Evolutionary conservation across 1,140 invertebrate genomes (phyloP).

Genomic region (Drosophila mauritiana): DNA sequence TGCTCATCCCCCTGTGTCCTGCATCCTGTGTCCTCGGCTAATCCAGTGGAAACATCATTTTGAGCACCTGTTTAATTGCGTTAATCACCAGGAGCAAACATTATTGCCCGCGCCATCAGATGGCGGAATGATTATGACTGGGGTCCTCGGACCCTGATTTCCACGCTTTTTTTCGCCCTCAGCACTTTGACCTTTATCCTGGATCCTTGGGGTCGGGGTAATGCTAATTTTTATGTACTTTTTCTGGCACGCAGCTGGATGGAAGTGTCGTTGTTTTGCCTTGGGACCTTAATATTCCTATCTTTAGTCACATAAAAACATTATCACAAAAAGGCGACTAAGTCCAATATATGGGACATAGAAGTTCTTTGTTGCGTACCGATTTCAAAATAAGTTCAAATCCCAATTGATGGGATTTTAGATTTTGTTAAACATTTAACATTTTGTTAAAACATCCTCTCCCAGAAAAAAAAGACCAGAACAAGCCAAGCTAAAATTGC

Average conservation of each 20-base stretch:
- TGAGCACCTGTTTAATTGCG: constrained; percentile 84
- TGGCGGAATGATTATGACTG: constrained; percentile 34
- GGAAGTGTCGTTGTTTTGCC: constrained; percentile 19
- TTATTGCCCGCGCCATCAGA: constrained; percentile 55
- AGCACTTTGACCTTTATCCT: constrained; percentile 23
- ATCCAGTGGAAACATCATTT: constrained; percentile 84
- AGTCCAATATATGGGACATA: no score
- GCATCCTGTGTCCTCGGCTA: constrained; percentile 54
- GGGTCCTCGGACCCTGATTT: background rate
- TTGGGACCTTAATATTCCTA: background rate
- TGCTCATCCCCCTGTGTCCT: background rate
- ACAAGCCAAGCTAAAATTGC: background rate
- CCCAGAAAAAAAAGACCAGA: background rate
- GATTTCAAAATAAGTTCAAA: no score
- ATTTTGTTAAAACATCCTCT: no score
- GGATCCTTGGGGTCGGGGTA: constrained; percentile 3
- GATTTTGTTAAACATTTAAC: no score
- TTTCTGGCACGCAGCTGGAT: constrained; percentile 40
- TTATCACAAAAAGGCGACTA: no score
- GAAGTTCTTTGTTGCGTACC: no score
- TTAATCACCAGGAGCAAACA: constrained; percentile 79
- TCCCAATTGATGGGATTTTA: no score
- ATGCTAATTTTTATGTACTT: constrained; percentile 51
- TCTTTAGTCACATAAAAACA: no score
- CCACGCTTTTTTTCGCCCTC: background rate